phyloP scores from a whole-genome alignment of 2,888 invertebrate genomes.

The Drosophila cognata region DNA sequence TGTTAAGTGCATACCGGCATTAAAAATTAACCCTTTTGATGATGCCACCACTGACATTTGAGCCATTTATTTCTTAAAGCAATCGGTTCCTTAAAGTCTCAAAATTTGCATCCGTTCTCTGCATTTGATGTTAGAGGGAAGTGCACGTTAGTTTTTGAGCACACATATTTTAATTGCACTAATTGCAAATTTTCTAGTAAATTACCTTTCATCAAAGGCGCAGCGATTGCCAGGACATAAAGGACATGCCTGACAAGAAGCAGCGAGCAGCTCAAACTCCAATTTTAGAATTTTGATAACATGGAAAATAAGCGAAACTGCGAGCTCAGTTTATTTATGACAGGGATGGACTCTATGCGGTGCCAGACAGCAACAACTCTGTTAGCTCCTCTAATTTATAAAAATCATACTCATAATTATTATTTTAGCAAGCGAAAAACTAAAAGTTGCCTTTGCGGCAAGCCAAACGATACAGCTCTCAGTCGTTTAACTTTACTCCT shows the following conservation, averaged over 20 bases:
- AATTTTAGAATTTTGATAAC: constrained; percentile 72
- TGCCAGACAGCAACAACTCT: constrained; percentile 6
- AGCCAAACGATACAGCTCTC: constrained; percentile 27
- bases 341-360: constrained; percentile 22
- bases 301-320: constrained; percentile 49
- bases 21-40: constrained; percentile 45
- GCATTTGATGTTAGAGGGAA: neutral
- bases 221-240: constrained; percentile 26
- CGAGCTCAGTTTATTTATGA: constrained; percentile 33
- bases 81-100: constrained; percentile 11
- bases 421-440: constrained; percentile 70
- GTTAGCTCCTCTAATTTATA: constrained; percentile 44
- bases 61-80: constrained; percentile 25
- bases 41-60: constrained; percentile 13
- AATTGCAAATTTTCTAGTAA: constrained; percentile 82
- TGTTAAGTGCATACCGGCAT: constrained; percentile 44
- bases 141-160: constrained; percentile 43
- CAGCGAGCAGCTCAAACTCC: constrained; percentile 48
- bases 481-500: constrained; percentile 18
- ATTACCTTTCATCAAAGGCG: constrained; percentile 73
- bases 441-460: constrained; percentile 61
- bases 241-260: constrained; percentile 20
- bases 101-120: neutral
- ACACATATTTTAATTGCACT: constrained; percentile 73
- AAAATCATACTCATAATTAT: constrained; percentile 75